These are phyloP conservation scores for Eriosoma lanigerum DNA, from an alignment of 1,140 invertebrate genomes.

Conservation along the genomic window DNA sequence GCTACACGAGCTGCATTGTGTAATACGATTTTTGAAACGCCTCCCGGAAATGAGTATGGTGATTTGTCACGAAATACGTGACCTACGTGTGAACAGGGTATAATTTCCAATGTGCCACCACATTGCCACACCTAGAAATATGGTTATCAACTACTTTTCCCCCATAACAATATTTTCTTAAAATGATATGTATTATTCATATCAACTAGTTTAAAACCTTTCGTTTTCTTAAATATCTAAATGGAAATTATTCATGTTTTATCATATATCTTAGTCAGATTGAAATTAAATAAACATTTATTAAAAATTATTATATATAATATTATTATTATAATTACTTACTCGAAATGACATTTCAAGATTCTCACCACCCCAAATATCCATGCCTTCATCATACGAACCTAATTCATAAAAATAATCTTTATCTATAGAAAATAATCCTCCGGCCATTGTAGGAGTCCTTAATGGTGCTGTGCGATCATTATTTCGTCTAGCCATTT, in stretches of 20 bases:
- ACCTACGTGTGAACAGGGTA: constrained; percentile 93
- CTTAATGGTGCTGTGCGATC: constrained; percentile 87
- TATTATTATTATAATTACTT: too few relatives aligned
- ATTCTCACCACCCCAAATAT: constrained; percentile 99
- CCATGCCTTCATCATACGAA: constrained; percentile 98
- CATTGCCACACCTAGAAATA: constrained; percentile 91
- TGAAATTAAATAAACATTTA: constrained; percentile 6
- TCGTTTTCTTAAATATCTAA: neutral
- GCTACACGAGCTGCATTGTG: constrained; percentile 95
- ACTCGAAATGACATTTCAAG: constrained; percentile 99
- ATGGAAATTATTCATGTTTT: neutral
- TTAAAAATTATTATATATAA: neutral
- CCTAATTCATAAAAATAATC: constrained; percentile 97
- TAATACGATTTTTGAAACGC: constrained; percentile 94
- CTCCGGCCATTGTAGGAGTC: constrained; percentile 99
- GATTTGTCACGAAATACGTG: constrained; percentile 99
- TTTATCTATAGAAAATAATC: constrained; percentile 93
- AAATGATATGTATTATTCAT: neutral
- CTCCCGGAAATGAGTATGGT: constrained; percentile 98
- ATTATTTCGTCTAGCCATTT: constrained; percentile 85
- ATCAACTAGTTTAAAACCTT: neutral
- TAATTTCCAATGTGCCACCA: constrained; percentile 92
- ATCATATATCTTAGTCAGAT: neutral
- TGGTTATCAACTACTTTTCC: constrained; percentile 45
- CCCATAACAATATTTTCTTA: constrained; percentile 25